phyloP scores from a whole-genome alignment of 2,797 vertebrate genomes.

The Choloepus didactylus region DNA sequence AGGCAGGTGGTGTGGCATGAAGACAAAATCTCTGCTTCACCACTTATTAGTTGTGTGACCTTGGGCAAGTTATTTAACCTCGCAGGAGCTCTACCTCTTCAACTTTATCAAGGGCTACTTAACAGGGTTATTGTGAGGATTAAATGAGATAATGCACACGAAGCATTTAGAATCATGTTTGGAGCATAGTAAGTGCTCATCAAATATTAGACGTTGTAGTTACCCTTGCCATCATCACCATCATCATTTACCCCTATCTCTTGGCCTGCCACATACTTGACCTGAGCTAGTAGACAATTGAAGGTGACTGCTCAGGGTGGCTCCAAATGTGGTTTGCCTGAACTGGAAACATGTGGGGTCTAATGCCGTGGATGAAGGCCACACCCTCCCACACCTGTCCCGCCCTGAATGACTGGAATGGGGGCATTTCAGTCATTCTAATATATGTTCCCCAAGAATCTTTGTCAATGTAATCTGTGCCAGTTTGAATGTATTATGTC shows the following conservation, averaged over 20 bases:
- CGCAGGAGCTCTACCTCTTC: not conserved
- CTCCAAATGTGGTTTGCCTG: not conserved
- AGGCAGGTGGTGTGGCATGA: not conserved
- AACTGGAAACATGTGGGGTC: not conserved
- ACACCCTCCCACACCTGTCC: not conserved
- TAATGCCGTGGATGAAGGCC: fast-evolving
- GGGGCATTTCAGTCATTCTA: not conserved
- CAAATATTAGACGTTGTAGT: not conserved
- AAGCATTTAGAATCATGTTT: not conserved
- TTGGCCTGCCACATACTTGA: not conserved
- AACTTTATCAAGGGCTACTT: not conserved
- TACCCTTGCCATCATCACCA: fast-evolving
- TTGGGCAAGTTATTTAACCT: not conserved
- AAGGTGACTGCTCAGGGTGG: not conserved
- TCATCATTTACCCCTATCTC: not conserved
- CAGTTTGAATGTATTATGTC: too few species aligned
- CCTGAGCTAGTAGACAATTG: not conserved
- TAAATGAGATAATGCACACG: not conserved
- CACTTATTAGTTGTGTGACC: not conserved
- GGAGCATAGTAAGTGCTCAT: not conserved
- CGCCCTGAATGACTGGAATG: not conserved
- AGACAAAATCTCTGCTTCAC: not conserved
- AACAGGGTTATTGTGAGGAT: not conserved
- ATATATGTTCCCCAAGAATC: not conserved
- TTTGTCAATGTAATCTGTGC: not conserved